These are phyloP conservation scores for Micrasema longulum DNA, from an alignment of 1,140 invertebrate genomes.

Conservation along the genomic window DNA sequence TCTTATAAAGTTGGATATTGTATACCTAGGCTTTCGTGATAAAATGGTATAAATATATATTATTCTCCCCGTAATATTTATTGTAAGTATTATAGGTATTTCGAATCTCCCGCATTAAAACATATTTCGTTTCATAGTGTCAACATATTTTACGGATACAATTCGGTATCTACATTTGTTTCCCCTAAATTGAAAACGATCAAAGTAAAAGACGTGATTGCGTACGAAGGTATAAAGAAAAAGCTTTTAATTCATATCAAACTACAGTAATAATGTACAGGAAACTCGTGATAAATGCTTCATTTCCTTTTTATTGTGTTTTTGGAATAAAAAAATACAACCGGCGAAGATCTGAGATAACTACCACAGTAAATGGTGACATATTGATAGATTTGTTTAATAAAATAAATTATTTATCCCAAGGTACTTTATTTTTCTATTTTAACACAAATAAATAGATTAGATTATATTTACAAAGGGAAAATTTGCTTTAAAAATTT, in stretches of 20 bases:
- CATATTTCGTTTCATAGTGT: neutral
- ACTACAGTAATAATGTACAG: neutral
- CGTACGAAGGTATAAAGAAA: neutral
- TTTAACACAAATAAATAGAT: too few relatives aligned
- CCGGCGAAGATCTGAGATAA: too few relatives aligned
- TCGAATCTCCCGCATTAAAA: slow-evolving; percentile 2
- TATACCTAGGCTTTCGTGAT: slow-evolving; percentile 23
- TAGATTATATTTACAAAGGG: too few relatives aligned
- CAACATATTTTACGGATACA: slow-evolving; percentile 10
- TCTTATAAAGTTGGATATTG: too few relatives aligned
- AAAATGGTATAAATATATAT: slow-evolving; percentile 6
- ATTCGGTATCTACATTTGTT: neutral
- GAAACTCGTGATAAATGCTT: neutral
- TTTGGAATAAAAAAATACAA: neutral
- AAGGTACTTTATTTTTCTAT: too few relatives aligned
- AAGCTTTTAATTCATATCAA: slow-evolving; percentile 2
- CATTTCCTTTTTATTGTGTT: neutral
- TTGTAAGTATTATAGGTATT: slow-evolving; percentile 33
- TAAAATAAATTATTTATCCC: too few relatives aligned
- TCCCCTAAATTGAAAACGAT: neutral
- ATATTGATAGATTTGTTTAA: too few relatives aligned
- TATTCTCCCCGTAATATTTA: slow-evolving; percentile 18
- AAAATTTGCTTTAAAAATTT: too few relatives aligned
- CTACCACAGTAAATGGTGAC: too few relatives aligned
- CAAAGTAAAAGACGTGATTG: neutral